These are phyloP conservation scores for Malurus splendens DNA, from an alignment of 2,797 vertebrate species.

Conservation along the genomic window DNA sequence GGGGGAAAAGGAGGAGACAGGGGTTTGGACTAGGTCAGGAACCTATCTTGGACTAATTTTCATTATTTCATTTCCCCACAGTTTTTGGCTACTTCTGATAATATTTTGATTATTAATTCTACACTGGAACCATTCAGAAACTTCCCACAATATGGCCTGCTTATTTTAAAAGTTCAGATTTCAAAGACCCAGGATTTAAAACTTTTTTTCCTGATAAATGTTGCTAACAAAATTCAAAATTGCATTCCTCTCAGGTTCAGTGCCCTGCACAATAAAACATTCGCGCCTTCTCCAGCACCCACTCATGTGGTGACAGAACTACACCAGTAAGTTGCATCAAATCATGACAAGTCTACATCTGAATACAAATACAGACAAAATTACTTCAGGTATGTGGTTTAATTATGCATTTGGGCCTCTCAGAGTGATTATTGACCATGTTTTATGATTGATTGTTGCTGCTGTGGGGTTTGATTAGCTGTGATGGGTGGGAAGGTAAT, in stretches of 20 bases:
- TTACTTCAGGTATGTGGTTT: background rate
- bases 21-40: background rate
- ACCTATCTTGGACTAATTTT: background rate
- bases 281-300: background rate
- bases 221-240: background rate
- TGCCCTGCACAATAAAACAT: background rate
- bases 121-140: background rate
- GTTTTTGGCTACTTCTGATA: background rate
- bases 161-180: background rate
- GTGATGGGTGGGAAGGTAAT: background rate
- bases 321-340: background rate
- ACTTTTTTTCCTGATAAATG: background rate
- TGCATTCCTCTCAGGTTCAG: background rate
- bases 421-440: background rate
- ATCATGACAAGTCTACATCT: background rate
- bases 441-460: background rate
- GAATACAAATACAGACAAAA: background rate
- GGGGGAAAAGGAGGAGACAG: background rate
- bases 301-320: background rate
- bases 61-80: background rate
- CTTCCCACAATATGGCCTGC: fast-evolving
- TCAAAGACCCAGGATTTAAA: background rate
- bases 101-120: background rate
- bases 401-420: background rate
- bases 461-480: background rate